phyloP scores from a whole-genome alignment of 2,888 invertebrate genomes.

The Papilio demoleus region DNA sequence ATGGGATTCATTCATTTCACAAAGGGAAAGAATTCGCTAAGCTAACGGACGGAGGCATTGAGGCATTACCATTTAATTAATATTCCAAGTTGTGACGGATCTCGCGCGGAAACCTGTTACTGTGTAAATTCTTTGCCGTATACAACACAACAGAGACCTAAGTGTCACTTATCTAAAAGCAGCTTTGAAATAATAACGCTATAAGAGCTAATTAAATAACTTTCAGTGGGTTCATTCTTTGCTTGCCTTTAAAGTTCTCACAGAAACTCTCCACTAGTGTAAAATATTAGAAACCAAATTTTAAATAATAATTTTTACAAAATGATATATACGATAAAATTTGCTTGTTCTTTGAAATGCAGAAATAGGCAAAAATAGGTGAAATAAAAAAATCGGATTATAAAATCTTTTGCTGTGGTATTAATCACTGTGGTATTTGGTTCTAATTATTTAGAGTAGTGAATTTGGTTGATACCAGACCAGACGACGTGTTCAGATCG shows the following conservation, averaged over 20 bases:
- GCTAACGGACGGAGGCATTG: slow-evolving; percentile 11
- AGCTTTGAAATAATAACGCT: neutral
- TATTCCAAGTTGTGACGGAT: slow-evolving; percentile 24
- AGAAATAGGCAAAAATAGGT: too few relatives aligned
- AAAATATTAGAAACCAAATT: neutral
- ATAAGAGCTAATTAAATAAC: neutral
- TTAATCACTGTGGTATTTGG: too few relatives aligned
- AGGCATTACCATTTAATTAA: slow-evolving; percentile 30
- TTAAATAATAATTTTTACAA: neutral
- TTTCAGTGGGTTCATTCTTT: neutral
- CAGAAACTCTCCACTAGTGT: too few relatives aligned
- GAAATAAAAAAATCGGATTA: too few relatives aligned
- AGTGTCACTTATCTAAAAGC: slow-evolving; percentile 19
- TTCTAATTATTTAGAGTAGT: too few relatives aligned
- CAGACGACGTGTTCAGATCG: too few relatives aligned
- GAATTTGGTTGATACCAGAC: too few relatives aligned
- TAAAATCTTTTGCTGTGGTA: too few relatives aligned
- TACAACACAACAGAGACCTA: slow-evolving; percentile 13
- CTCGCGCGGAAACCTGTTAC: slow-evolving; percentile 37
- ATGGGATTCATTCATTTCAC: too few relatives aligned
- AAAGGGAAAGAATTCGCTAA: neutral
- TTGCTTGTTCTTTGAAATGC: too few relatives aligned
- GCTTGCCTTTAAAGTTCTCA: neutral
- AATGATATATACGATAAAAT: too few relatives aligned
- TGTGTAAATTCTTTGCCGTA: slow-evolving; percentile 35